Evolutionary conservation across 2,797 vertebrate species (phyloP), one percentile per base, ranked within the genome.

Genomic region (Avahi laniger): DNA sequence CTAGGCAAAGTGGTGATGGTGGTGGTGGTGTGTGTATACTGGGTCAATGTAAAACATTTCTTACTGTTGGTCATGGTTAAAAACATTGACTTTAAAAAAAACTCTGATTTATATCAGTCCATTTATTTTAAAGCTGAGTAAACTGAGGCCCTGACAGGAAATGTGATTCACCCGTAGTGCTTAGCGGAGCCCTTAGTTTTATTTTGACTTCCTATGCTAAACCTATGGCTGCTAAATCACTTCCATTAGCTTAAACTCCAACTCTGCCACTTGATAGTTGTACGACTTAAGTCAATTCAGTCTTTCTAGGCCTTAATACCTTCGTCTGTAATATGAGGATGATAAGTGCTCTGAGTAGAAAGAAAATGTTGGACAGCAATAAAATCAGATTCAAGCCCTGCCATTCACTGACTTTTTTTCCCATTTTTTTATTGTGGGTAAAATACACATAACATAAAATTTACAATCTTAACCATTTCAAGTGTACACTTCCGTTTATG

Each of bases 41-140:
- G 24, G 22, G 24, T 54, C 30, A 79, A 12, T 69, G 69, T 79
- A 82, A 86, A 95, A 73, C 41, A 83, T 78, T 81, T 88, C 75
- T 87, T 88, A 83, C 10, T 69, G 3, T 84, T 84, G 81, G 26
- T 75, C 41, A 61, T 91, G 41, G 22, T 81, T 43, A 85, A 54
- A 90, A 67, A 41, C 14, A 6, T 75, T 57, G 57, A 88, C 80
- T 76, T 92, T 9, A 59, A 72, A 43, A 72, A n/a, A 6, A 48
- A 22, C 38, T 80, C 43, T 70, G 33, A 75, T 93, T 30, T 89
- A 67, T 33, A 50, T 73, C n/a, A 81, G 17, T 86, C 35, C 38
- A 81, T 96, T 94, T 14, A 78, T 89, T 93, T 93, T 82, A 89
- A 54, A 90, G 30, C 38, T n/a, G 14, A 89, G 33, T 96, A 38